A percentile compares a stretch with the other conserved stretches of the same genome.
phyloP scores from a whole-genome alignment of 2,113 vertebrate genomes.

The Pseudois nayaur region DNA sequence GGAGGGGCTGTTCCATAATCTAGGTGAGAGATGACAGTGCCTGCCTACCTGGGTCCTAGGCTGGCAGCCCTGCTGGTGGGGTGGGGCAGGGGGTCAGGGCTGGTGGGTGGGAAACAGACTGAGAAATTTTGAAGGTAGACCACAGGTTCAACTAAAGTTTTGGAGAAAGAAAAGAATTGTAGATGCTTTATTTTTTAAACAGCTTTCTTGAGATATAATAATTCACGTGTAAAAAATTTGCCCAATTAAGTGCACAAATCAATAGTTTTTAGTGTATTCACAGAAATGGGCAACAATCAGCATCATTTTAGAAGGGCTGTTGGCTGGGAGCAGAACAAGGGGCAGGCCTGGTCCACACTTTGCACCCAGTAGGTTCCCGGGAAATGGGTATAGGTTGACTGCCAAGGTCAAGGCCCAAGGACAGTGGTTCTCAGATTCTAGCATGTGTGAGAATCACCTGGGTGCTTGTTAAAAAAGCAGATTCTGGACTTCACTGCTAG shows the following conservation, averaged over 20 bases:
- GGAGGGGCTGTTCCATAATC: neutral
- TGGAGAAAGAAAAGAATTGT: neutral
- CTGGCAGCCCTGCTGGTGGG: neutral
- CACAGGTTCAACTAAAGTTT: neutral
- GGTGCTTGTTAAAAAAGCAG: neutral
- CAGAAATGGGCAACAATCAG: neutral
- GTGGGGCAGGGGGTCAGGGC: neutral
- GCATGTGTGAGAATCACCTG: neutral
- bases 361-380: neutral
- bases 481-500: neutral
- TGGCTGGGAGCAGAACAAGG: neutral
- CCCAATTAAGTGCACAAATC: neutral
- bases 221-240: neutral
- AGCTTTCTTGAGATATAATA: neutral
- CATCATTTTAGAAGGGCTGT: neutral
- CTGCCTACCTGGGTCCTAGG: neutral
- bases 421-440: neutral
- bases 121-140: neutral
- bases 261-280: neutral
- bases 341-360: neutral
- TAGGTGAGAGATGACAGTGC: neutral
- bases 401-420: neutral
- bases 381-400: neutral
- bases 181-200: neutral
- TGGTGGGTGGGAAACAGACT: neutral